These are phyloP conservation scores for Triplophysa bombifrons DNA, from an alignment of 2,797 vertebrate species.

Conservation along the genomic window DNA sequence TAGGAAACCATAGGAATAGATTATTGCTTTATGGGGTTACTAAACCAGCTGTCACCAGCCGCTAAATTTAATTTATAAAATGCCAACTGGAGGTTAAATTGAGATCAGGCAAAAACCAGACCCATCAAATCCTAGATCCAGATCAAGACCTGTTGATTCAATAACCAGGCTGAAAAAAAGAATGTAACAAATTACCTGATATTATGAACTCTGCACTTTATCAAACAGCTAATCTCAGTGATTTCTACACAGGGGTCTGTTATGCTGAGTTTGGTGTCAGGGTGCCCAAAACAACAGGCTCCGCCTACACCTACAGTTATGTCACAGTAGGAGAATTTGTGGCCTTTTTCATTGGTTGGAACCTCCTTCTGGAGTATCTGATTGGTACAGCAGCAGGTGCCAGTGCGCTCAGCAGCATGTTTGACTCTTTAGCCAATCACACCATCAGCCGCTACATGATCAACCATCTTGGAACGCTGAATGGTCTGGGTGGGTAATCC, in stretches of 20 bases:
- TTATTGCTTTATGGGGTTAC: not conserved
- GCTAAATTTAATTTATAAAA: no score
- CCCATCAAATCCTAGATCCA: not conserved
- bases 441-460: conserved; percentile 93
- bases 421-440: conserved; percentile 94
- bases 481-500: conserved; percentile 83
- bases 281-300: conserved; percentile 94
- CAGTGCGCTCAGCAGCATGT: conserved; percentile 95
- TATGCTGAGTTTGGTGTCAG: conserved; percentile 96
- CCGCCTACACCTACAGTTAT: conserved; percentile 97
- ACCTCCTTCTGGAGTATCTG: conserved; percentile 95
- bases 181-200: not conserved
- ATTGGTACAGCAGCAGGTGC: conserved; percentile 94
- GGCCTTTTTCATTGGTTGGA: conserved; percentile 98
- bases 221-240: not conserved
- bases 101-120: not conserved
- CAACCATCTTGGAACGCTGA: conserved; percentile 84
- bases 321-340: conserved; percentile 96
- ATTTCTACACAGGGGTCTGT: conserved; percentile 82
- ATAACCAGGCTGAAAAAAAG: not conserved
- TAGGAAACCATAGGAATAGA: not conserved
- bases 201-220: not conserved
- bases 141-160: not conserved
- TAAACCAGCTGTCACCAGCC: no score
- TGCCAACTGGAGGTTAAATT: no score